Conservation (phyloP, 2,888 invertebrate genomes). For the Diachrysia chrysitis region DNA sequence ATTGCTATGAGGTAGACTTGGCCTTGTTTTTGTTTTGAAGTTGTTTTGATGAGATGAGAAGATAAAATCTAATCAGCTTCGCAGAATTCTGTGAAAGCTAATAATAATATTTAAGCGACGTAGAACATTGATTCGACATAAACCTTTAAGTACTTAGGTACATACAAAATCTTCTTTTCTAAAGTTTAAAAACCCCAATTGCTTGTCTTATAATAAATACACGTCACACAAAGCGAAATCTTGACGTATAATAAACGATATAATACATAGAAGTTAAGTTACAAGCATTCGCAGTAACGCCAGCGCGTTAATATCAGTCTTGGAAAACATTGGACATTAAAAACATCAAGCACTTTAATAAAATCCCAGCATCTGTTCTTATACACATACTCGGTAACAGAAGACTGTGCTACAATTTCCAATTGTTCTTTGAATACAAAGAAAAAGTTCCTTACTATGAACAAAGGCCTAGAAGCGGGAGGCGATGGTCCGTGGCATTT, state of each 20-base stretch:
- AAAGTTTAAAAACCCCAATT: too few relatives aligned
- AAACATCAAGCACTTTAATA: constrained; percentile 20
- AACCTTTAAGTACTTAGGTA: too few relatives aligned
- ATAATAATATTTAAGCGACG: too few relatives aligned
- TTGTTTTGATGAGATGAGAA: neutral
- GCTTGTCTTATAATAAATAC: too few relatives aligned
- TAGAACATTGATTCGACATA: too few relatives aligned
- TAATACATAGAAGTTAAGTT: neutral
- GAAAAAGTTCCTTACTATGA: constrained; percentile 72
- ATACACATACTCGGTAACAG: constrained; percentile 26
- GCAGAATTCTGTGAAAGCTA: too few relatives aligned
- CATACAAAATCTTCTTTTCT: too few relatives aligned
- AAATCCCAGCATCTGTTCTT: constrained; percentile 23
- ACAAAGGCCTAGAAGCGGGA: constrained; percentile 68
- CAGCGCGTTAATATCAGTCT: neutral
- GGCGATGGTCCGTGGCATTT: constrained; percentile 75
- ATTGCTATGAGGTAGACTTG: neutral
- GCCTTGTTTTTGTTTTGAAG: neutral
- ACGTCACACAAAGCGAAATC: neutral
- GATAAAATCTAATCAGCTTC: too few relatives aligned
- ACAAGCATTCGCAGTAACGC: neutral
- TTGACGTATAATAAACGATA: neutral
- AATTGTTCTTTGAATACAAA: constrained; percentile 57
- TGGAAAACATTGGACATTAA: constrained; percentile 5
- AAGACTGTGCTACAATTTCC: constrained; percentile 57